Evolutionary conservation across 2,888 invertebrate genomes (phyloP), one percentile per base, ranked within the genome.

Genomic region (Napeogenes sylphis): DNA sequence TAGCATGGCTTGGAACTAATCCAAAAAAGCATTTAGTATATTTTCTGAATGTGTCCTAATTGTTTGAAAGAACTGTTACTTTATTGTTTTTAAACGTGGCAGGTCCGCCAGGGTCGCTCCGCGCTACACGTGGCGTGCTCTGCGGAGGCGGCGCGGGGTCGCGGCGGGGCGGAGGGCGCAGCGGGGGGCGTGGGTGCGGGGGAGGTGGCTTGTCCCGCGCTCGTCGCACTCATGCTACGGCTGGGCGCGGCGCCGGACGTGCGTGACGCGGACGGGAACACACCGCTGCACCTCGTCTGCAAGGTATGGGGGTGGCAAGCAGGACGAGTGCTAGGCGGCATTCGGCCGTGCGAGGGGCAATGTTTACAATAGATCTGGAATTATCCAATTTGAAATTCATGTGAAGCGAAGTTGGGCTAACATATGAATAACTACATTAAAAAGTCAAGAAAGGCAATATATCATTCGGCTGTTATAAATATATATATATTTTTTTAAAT

Each of bases 121-220:
- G 92, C 94, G 54, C 84, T 96, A 70, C 98, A 98, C 89, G 92
- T 98, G 77, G 96, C 96, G 63, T 97, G 97, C 84, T 94, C 95
- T 74, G 92, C 94, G 65, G 96, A 96, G 71, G 94, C 94, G 35
- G 93, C 94, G 3, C 90, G 95, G 13, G 71, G 71, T 60, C 72
- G 76, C 68, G 59, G 63, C 68, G 61, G 93, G n/a, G 86, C 91
- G 38, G 96, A 96, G 79, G 92, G 93, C 68, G 77, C 92, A 92
- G 96, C 83, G 89, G 96, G 73, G 94, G 94, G 53, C 95, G 93
- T 93, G 32, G 87, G 91, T 46, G 96, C 96, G 79, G 92, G 93
- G 68, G 93, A 93, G 65, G 95, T 94, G 51, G 83, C 68, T 73
- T 76, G 66, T 70, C 74, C 77, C 61, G 76, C 81, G 58, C 83